These are phyloP conservation scores for Aphelinus atriplicis DNA, from an alignment of 1,140 invertebrate genomes.

Conservation along the genomic window DNA sequence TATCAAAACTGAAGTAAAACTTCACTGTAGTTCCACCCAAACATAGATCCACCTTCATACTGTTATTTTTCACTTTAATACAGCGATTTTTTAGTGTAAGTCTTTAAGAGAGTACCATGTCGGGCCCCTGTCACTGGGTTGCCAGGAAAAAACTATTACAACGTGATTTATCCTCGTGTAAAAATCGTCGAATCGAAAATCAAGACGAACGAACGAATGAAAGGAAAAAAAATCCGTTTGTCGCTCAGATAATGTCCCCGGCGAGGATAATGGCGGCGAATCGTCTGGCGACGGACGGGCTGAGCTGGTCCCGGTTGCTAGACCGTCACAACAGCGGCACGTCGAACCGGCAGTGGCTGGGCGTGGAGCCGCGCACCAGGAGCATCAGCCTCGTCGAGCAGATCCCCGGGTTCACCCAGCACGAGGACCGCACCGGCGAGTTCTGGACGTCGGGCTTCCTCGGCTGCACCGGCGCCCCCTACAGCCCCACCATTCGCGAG, in stretches of 20 bases:
- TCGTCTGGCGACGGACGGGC: constrained; percentile 77
- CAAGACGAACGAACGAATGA: not conserved
- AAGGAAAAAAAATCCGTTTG: not conserved
- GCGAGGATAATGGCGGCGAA: constrained; percentile 88
- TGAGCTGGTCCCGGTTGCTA: constrained; percentile 76
- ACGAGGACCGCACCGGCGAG: constrained; percentile 75
- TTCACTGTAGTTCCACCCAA: no score
- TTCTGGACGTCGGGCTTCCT: constrained; percentile 77
- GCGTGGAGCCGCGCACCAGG: constrained; percentile 74
- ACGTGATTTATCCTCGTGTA: no score
- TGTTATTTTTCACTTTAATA: no score
- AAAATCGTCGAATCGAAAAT: not conserved
- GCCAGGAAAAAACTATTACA: no score
- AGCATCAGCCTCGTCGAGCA: constrained; percentile 84
- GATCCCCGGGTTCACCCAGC: constrained; percentile 74
- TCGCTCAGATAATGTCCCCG: constrained; percentile 75
- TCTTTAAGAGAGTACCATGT: no score
- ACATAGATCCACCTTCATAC: no score
- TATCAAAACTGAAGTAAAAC: no score
- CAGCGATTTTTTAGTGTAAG: no score
- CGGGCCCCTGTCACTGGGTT: no score
- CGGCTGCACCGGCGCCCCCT: constrained; percentile 84
- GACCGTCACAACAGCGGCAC: constrained; percentile 81
- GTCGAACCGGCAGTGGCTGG: constrained; percentile 90
- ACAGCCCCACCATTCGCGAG: constrained; percentile 70